Evolutionary conservation across 2,888 invertebrate species (phyloP).

Genomic region (Tenthredo livida): DNA sequence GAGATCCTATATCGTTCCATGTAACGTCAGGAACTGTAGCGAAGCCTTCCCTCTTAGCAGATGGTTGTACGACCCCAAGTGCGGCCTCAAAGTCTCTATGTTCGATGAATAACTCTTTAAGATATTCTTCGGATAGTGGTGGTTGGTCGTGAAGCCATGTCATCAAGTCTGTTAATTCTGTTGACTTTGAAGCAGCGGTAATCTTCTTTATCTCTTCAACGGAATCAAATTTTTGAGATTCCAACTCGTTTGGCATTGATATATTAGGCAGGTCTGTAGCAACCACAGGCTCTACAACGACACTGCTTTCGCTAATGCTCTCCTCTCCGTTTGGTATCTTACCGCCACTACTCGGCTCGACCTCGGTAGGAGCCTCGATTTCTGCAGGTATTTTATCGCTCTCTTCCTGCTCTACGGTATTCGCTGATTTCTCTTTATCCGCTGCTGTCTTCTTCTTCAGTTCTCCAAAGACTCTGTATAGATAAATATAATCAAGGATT

Average conservation of each 20-base stretch:
- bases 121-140: constrained; percentile 83
- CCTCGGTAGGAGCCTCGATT: constrained; percentile 49
- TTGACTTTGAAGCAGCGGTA: constrained; percentile 55
- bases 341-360: neutral
- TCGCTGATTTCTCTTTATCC: constrained; percentile 44
- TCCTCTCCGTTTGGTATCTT: constrained; percentile 60
- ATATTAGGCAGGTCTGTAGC: constrained; percentile 36
- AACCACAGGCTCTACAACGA: constrained; percentile 14
- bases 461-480: constrained; percentile 72
- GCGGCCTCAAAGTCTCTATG: constrained; percentile 90
- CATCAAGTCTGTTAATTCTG: constrained; percentile 81
- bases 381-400: constrained; percentile 59
- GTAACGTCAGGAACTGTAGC: constrained; percentile 98
- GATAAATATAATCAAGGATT: constrained; percentile 44
- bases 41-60: constrained; percentile 97
- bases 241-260: constrained; percentile 33
- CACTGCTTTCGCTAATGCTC: constrained; percentile 29
- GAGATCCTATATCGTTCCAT: constrained; percentile 97
- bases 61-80: constrained; percentile 91
- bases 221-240: constrained; percentile 41
- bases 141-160: constrained; percentile 84
- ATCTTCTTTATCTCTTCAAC: constrained; percentile 37
- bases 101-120: constrained; percentile 84
- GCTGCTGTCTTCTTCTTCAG: constrained; percentile 70
- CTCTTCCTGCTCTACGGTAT: constrained; percentile 58